phyloP scores from a whole-genome alignment of 2,113 vertebrate genomes.

The Thymallus thymallus region DNA sequence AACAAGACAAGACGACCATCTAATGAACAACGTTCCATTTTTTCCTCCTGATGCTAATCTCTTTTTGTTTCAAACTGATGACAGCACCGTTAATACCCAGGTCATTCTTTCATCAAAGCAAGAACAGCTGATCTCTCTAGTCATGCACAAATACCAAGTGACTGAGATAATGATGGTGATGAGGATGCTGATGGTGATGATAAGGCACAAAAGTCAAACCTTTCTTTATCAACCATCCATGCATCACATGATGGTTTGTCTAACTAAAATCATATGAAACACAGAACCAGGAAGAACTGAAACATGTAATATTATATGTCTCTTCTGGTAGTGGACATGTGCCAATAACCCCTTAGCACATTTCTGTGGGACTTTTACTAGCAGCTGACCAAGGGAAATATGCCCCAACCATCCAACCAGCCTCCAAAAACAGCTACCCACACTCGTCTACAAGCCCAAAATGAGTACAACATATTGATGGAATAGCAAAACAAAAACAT shows the following conservation, averaged over 20 bases:
- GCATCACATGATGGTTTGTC: too few relatives aligned
- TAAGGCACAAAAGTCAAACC: too few relatives aligned
- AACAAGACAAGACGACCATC: constrained; percentile 7
- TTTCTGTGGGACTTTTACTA: not conserved
- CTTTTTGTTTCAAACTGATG: not conserved
- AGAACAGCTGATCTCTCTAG: constrained; percentile 53
- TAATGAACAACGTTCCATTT: not conserved
- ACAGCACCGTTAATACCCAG: constrained; percentile 21
- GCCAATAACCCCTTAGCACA: too few relatives aligned
- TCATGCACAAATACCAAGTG: constrained; percentile 47
- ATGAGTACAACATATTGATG: not conserved
- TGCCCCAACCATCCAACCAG: not conserved
- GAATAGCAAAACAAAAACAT: not conserved
- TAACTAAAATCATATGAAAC: too few relatives aligned
- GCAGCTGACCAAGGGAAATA: not conserved
- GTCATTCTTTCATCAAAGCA: constrained; percentile 45
- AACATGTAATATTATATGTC: too few relatives aligned
- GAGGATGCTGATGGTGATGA: not conserved
- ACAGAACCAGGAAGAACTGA: too few relatives aligned
- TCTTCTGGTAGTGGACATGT: too few relatives aligned
- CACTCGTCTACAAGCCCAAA: not conserved
- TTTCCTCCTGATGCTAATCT: not conserved
- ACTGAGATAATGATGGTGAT: constrained; percentile 20
- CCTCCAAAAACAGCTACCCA: not conserved
- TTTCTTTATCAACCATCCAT: too few relatives aligned